These are phyloP conservation scores for Poeciliopsis occidentalis DNA, from an alignment of 2,113 vertebrate species.

Conservation along the genomic window DNA sequence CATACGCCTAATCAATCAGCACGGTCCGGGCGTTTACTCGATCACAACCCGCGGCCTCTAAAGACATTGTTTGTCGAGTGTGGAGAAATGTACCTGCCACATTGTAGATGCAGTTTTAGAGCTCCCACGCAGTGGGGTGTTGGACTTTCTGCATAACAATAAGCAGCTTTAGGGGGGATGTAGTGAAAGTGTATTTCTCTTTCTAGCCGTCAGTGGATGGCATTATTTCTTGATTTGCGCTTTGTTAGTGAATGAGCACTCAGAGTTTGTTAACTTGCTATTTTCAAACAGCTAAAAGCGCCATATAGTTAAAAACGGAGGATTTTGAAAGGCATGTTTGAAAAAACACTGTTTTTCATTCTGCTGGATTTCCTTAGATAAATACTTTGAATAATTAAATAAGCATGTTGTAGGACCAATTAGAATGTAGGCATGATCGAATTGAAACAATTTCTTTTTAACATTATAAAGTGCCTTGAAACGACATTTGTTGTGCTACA, in stretches of 20 bases:
- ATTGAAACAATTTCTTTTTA: no score
- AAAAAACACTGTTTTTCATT: no score
- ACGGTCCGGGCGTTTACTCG: not conserved
- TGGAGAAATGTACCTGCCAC: conserved; percentile 39
- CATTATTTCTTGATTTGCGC: conserved; percentile 41
- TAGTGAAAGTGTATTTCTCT: conserved; percentile 74
- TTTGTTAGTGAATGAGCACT: conserved; percentile 30
- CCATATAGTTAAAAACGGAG: no score
- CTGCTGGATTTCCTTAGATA: no score
- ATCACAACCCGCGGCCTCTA: conserved; percentile 15
- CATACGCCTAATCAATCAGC: conserved; percentile 39
- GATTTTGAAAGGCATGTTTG: no score
- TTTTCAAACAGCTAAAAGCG: no score
- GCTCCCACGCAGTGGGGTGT: conserved; percentile 42
- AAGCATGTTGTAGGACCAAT: no score
- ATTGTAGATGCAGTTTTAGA: conserved; percentile 52
- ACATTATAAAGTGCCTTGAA: no score
- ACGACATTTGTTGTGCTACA: no score
- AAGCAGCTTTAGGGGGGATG: conserved; percentile 72
- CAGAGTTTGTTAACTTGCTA: conserved; percentile 6
- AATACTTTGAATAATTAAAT: no score
- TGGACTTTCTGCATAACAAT: conserved; percentile 72
- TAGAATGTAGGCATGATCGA: no score
- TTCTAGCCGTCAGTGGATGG: conserved; percentile 56
- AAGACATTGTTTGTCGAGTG: conserved; percentile 45